Evolutionary conservation across 2,888 invertebrate genomes (phyloP), one percentile per base, ranked within the genome.

Genomic region (Trilocha varians): DNA sequence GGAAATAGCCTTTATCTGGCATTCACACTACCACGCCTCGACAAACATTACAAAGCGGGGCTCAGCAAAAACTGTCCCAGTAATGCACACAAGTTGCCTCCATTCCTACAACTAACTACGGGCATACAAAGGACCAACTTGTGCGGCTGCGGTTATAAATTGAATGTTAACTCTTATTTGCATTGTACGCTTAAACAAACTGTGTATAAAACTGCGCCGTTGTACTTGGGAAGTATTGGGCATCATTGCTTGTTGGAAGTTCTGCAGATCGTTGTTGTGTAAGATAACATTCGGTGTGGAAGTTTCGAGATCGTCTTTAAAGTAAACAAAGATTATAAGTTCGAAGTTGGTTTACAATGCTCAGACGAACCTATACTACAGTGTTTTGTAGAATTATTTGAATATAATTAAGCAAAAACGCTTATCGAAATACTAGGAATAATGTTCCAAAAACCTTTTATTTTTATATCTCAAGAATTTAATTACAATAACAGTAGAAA

Each of bases 161-260:
- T 73, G 65, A 73, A 69, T 70, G 68, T 65, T 47, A 62, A 68
- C 59, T 54, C 55, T 62, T 65, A 71, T 71, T 72, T 71, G 64
- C 67, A 65, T 69, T 62, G 60, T 58, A 47, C 38, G 41, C 47
- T 54, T 48, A 55, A 25, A 54, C 49, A 45, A 47, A 55, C 51
- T 57, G 54, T 50, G 55, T 55, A 49, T 52, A 54, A 56, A 55
- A 55, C 54, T 59, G 49, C 44, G 35, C 37, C 46, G 18, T 25
- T 25, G 11, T 25, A 25, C 25, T 25, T 25, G 25, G 11, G 25
- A 25, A 38, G 46, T 42, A 50, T 44, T 45, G 38, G 35, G 3
- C 4, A 45, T 52, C 47, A 41, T 43, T 17, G 33, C 41, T 39
- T 36, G 38, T 38, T 44, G 46, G 39, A 42, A 53, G 53, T 53